Evolutionary conservation across 2,797 vertebrate genomes (phyloP).

Genomic region (Melanogrammus aeglefinus): DNA sequence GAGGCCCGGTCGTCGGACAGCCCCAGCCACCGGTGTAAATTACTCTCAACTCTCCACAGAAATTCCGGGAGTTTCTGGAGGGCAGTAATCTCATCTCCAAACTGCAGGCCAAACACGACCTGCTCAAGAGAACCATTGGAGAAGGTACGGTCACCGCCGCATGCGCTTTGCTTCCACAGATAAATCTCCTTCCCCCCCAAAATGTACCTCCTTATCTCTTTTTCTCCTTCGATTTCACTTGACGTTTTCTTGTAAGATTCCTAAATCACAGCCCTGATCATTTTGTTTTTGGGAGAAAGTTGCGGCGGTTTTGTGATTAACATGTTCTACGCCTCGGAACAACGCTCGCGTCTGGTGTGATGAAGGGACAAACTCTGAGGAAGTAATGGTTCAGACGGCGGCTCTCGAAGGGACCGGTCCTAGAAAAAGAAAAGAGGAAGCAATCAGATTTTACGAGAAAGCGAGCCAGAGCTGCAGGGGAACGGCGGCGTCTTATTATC

Average conservation of each 20-base stretch:
- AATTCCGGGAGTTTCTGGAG: slow-evolving; percentile 97
- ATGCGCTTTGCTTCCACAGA: background rate
- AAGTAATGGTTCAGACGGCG: background rate
- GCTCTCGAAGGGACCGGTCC: background rate
- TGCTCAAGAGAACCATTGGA: slow-evolving; percentile 91
- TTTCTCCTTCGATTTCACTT: background rate
- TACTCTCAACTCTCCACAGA: slow-evolving; percentile 80
- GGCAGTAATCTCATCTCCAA: slow-evolving; percentile 99
- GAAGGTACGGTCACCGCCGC: slow-evolving; percentile 77
- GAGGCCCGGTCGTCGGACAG: slow-evolving; percentile 34
- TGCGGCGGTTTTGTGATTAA: background rate
- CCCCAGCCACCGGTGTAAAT: slow-evolving; percentile 51
- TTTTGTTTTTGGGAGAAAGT: background rate
- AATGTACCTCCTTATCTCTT: background rate
- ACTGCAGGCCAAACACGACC: slow-evolving; percentile 97
- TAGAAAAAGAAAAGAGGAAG: slow-evolving; percentile 9
- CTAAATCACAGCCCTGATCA: background rate
- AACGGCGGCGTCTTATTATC: slow-evolving; percentile 48
- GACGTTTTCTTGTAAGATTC: background rate
- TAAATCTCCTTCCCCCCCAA: slow-evolving; percentile 4
- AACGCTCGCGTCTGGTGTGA: background rate
- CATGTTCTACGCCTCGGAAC: background rate
- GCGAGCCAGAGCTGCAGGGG: slow-evolving; percentile 31
- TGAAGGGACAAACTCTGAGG: background rate
- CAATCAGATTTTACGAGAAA: slow-evolving; percentile 46